Evolutionary conservation across 2,888 invertebrate species (phyloP), one percentile per base, ranked within the genome.

Genomic region (Prosapia bicincta): DNA sequence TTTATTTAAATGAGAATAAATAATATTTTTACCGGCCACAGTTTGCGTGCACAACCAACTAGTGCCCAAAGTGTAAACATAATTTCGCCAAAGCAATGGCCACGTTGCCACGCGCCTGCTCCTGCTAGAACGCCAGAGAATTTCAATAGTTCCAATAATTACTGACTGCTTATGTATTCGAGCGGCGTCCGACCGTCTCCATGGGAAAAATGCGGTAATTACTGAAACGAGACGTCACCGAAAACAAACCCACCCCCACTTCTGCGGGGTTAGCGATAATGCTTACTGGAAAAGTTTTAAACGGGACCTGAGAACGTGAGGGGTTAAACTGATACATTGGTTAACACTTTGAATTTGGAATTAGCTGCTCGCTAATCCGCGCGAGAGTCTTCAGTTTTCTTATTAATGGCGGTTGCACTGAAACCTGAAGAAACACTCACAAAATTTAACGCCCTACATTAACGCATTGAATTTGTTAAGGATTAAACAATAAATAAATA

Each of bases 131-230:
- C 13, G 15, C 38, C 38, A 6, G 15, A 38, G 54, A 54, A 54
- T 54, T 54, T 54, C 54, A 54, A 54, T 20, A 20, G 54, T 20
- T 20, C 54, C 54, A 20, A 54, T 54, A 54, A 54, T 54, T 54
- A 54, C 20, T 20, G 54, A 5, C 54, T 54, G 54, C 54, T 54
- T 20, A 54, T 3, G 54, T 54, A 54, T 54, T 54, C 54, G 1
- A 20, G 20, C 20, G 20, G 54, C 20, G 54, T 54, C 54, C 7
- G 54, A 54, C 54, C 54, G 54, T 54, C 54, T 54, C 20, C 54
- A 54, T 54, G 54, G 54, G n/a, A 54, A 54, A 54, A 54, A 54
- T 54, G 54, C 54, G n/a, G 54, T 54, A 54, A 54, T 54, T 54
- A 54, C 54, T 20, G 20, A 54, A 20, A 54, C 54, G 54, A 20